Conservation (phyloP, 1,140 invertebrate genomes). For the Orchestia grillus region DNA sequence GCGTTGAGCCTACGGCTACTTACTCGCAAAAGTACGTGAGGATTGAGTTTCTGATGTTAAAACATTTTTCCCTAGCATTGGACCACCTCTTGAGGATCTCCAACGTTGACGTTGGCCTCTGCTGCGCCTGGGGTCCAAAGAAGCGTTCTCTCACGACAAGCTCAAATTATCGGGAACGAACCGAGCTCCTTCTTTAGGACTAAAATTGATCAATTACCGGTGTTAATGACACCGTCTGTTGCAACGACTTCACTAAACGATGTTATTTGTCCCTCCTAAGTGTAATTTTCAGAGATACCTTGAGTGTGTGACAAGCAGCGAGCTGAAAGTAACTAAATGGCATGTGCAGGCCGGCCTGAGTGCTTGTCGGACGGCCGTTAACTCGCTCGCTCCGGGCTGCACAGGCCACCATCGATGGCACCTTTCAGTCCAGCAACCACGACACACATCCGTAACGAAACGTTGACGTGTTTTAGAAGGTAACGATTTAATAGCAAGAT, state of each 20-base stretch:
- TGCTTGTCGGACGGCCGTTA: neutral
- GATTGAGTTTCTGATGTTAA: neutral
- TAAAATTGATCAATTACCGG: constrained; percentile 56
- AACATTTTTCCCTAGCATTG: neutral
- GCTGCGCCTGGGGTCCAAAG: neutral
- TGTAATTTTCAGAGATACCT: constrained; percentile 45
- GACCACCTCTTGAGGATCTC: constrained; percentile 30
- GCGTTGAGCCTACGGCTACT: neutral
- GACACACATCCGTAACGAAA: neutral
- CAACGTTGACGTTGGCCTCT: neutral
- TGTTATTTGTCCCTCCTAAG: constrained; percentile 50
- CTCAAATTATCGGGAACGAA: constrained; percentile 30
- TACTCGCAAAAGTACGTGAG: neutral
- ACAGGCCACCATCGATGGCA: constrained; percentile 21
- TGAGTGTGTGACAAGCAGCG: constrained; percentile 26
- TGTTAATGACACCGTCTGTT: constrained; percentile 53
- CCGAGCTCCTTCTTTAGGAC: neutral
- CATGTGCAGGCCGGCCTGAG: neutral
- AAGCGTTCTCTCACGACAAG: constrained; percentile 50
- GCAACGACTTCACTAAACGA: constrained; percentile 55
- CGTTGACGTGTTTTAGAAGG: neutral
- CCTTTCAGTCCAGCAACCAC: neutral
- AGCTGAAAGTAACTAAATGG: neutral
- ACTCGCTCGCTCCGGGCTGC: neutral
- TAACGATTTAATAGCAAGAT: neutral